Base-by-base conservation (phyloP, 1,140 invertebrate genomes). In the Pomacea maculata region DNA sequence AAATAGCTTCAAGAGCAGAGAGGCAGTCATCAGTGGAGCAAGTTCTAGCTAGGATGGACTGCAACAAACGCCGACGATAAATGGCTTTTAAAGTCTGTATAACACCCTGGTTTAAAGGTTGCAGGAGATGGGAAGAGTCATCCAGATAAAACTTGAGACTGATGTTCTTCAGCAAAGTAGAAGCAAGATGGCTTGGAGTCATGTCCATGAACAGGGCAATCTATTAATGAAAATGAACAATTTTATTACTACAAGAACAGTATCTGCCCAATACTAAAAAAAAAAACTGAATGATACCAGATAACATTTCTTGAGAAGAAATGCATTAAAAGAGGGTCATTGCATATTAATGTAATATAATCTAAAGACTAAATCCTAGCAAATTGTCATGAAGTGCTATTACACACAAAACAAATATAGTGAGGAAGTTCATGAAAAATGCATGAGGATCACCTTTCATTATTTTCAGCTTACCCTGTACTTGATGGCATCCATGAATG, bases 181-280 rank as follows among this genome's bases (percentile, higher is more conserved):
- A 71, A n/a, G 80, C 61, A 29, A 82, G 75, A 70, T 82, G 80
- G 52, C 75, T 77, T 4, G 80, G 80, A 11, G 75, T 75, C 80
- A 82, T 82, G 64, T 82, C 80, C 80, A 82, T 82, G 68, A 82
- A 82, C 57, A 82, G 52, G 57, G 80, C 80, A 52, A 82, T 82
- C 72, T 75, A 63, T 7, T 29, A 4, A 14, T 73, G 8, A 25
- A 34, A 25, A 70, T 15, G 11, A 70, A 21, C 67, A 70, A 65
- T 19, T 17, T 7, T 17, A 65, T 65, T 4, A 19, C 17, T 65
- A 65, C 64, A 65, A 19, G 64, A n/a, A 65, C 64, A 65, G 17
- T 19, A 65, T 19, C 7, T n/a, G 34, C 2, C 2, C 6, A 45
- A 45, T 45, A 45, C 34, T 45, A 45, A 4, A 45, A 45, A 2